Percentiles rank a stretch among this genome's conserved stretches.
phyloP scores from a whole-genome alignment of 2,888 invertebrate genomes.

The Drosophila pseudotakahashii region DNA sequence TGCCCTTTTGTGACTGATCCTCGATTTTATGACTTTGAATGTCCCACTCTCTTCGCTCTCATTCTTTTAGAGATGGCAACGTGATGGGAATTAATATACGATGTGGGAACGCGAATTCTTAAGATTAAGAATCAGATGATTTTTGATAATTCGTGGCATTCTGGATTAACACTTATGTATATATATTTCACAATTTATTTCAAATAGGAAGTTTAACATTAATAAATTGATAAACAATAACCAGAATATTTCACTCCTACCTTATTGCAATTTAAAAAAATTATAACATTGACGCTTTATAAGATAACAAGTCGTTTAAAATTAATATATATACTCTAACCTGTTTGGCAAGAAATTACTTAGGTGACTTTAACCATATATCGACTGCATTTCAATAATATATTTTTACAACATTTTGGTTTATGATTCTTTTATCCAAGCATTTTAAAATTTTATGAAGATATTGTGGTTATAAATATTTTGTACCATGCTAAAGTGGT shows the following conservation, averaged over 20 bases:
- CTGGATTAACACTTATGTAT: too few species aligned
- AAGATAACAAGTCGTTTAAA: not conserved
- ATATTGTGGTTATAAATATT: not conserved
- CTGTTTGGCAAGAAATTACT: not conserved
- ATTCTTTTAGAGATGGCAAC: constrained; percentile 51
- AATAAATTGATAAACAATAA: not conserved
- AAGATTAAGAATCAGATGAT: too few species aligned
- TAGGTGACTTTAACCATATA: too few species aligned
- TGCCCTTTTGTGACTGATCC: constrained; percentile 76
- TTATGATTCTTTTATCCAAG: not conserved
- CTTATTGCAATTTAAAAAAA: not conserved
- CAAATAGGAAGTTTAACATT: not conserved
- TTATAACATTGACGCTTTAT: not conserved
- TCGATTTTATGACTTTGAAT: constrained; percentile 67
- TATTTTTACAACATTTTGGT: too few species aligned
- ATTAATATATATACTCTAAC: not conserved
- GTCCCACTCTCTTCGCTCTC: constrained; percentile 8
- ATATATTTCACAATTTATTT: not conserved
- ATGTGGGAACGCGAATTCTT: not conserved
- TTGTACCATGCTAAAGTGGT: constrained; percentile 5
- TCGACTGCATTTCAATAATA: too few species aligned
- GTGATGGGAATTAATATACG: constrained; percentile 46
- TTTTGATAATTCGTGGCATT: too few species aligned
- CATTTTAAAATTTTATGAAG: not conserved
- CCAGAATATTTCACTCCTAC: not conserved